Percentiles rank a stretch among this genome's conserved stretches.
Evolutionary conservation across 2,888 invertebrate genomes (phyloP).

Genomic region (Alviniconcha strummeri): DNA sequence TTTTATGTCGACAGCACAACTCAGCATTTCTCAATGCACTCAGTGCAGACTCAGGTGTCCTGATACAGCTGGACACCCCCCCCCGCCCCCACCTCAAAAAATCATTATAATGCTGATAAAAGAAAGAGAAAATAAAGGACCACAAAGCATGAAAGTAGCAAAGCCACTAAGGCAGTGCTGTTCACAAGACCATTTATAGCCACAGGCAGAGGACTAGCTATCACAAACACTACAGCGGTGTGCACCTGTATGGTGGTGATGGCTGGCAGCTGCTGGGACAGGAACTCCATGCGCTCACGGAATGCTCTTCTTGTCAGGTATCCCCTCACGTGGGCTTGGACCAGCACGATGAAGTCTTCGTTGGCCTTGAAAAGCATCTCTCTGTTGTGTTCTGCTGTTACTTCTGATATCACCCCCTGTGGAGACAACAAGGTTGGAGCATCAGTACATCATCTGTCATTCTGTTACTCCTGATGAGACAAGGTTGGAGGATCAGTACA

Average conservation of each 20-base stretch:
- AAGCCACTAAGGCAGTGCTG: too few species aligned
- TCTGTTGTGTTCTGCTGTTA: conserved; percentile 68
- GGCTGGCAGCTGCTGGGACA: conserved; percentile 63
- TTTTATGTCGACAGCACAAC: too few species aligned
- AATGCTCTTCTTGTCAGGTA: conserved; percentile 78
- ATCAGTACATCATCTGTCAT: too few species aligned
- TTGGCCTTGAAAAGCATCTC: conserved; percentile 68
- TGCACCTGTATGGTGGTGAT: conserved; percentile 72
- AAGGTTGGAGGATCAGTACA: conserved; percentile 40
- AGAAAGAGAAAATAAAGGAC: too few species aligned
- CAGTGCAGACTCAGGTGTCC: too few species aligned
- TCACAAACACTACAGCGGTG: not conserved
- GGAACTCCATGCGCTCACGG: conserved; percentile 55
- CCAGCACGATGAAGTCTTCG: conserved; percentile 74
- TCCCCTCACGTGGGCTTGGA: conserved; percentile 80
- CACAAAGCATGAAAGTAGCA: too few species aligned
- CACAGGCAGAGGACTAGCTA: not conserved
- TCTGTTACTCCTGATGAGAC: too few species aligned
- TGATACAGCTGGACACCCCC: too few species aligned
- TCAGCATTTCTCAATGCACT: too few species aligned
- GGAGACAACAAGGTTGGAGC: conserved; percentile 18
- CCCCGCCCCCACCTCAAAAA: too few species aligned
- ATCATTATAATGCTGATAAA: too few species aligned
- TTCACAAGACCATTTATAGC: too few species aligned
- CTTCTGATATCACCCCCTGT: conserved; percentile 65